phyloP scores from a whole-genome alignment of 1,140 invertebrate genomes.

The Zaprionus taronus region DNA sequence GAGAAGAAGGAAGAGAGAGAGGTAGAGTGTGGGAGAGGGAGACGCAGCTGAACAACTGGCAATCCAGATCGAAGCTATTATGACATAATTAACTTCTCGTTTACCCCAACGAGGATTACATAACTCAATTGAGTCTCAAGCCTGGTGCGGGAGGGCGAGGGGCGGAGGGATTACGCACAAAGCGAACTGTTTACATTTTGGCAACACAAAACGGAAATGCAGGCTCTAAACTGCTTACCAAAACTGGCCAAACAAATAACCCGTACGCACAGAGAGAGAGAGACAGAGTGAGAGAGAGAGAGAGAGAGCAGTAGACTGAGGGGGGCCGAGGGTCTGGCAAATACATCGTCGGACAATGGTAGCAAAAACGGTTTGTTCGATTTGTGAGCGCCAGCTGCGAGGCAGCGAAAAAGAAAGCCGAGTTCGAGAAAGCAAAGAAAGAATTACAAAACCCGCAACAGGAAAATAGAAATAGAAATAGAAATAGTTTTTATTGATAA shows the following conservation, averaged over 20 bases:
- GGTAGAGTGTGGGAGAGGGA: neutral
- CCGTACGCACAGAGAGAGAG: conserved; percentile 46
- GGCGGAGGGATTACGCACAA: conserved; percentile 70
- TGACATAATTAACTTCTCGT: conserved; percentile 80
- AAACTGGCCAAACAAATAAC: conserved; percentile 72
- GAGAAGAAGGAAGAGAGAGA: neutral
- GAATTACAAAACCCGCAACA: conserved; percentile 25
- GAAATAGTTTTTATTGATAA: conserved; percentile 75
- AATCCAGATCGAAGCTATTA: conserved; percentile 59
- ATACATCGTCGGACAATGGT: conserved; percentile 48
- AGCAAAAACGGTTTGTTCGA: conserved; percentile 34
- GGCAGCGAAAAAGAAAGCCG: conserved; percentile 52
- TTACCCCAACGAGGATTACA: conserved; percentile 67
- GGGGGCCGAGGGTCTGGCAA: conserved; percentile 46
- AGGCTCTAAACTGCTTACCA: conserved; percentile 63
- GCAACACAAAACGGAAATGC: conserved; percentile 75
- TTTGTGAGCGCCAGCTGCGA: conserved; percentile 39
- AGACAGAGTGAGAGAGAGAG: neutral
- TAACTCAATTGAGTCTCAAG: conserved; percentile 54
- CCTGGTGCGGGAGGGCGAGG: neutral
- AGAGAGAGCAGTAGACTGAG: neutral
- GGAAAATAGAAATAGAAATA: conserved; percentile 24
- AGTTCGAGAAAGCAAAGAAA: conserved; percentile 48
- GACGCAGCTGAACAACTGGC: conserved; percentile 45
- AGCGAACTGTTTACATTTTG: conserved; percentile 75